Base-by-base conservation (phyloP, 1,140 invertebrate genomes). In the Oedothorax gibbosus region DNA sequence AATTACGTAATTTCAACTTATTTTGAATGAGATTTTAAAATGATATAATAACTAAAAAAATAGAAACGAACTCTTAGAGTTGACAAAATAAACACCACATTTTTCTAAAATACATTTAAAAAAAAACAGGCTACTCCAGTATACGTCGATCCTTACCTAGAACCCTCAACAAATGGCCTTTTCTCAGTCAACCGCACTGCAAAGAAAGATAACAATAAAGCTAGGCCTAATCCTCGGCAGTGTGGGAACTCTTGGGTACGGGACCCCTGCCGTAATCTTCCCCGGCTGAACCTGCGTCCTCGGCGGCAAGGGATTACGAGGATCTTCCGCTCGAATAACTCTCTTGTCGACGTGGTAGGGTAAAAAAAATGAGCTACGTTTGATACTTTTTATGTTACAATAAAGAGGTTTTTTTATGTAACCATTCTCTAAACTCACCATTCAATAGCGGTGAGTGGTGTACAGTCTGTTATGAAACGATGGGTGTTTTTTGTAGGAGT, bases 111-210 rank as follows among this genome's bases (percentile, higher is more conserved):
- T 5, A 35, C n/a, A n/a, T n/a, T 35, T 35, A 35, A 35, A 35
- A 35, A 35, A 35, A 35, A 68, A 68, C 35, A 35, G 14, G 5
- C 50, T 51, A 15, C 6, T 60, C 57, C 57, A 60, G 7, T 12
- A n/a, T 51, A 54, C 69, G 51, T 7, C 21, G n/a, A 71, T 53
- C 69, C 50, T 53, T 53, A 53, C 69, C 50, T 71, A 71, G 50
- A 51, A 15, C 66, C 8, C 15, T 9, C 51, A 18, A 71, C 69
- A n/a, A 53, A 71, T 64, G 60, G 15, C 14, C 14, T 64, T 50
- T 77, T 65, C 60, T 8, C 60, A 64, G 60, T 65, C 75, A 77
- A 77, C 75, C 75, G 60, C 75, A 77, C 62, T 53, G 57, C 56
- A 18, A 50, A 18, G 15, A 76, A 76, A 75, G 51, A 77, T 15